These are phyloP conservation scores for Megaustenia siamemsis DNA, from an alignment of 2,888 invertebrate genomes.

Conservation along the genomic window DNA sequence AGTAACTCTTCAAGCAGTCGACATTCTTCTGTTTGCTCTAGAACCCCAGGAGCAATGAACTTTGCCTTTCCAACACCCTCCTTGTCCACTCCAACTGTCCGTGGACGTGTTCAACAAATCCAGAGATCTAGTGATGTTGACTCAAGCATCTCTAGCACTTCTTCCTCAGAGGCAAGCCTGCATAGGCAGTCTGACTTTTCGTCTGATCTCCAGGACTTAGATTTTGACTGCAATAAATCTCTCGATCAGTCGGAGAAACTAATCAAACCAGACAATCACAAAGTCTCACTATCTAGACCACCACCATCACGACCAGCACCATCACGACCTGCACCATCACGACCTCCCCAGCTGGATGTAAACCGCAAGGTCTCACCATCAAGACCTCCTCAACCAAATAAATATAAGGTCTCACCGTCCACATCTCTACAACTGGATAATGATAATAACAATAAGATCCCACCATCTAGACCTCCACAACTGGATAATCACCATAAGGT, in stretches of 20 bases:
- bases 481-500: no score
- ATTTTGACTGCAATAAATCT: not conserved
- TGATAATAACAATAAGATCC: no score
- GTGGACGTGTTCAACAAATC: not conserved
- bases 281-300: not conserved
- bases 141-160: not conserved
- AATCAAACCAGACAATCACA: not conserved
- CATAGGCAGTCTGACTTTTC: slow-evolving; percentile 8
- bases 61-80: not conserved
- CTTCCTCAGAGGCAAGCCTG: not conserved
- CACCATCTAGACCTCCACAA: no score
- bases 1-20: not conserved
- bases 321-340: no score
- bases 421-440: no score
- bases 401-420: no score
- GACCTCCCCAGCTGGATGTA: no score
- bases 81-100: not conserved
- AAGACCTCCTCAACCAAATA: no score
- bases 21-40: not conserved
- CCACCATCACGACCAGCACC: not conserved
- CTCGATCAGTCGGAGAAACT: not conserved
- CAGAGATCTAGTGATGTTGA: not conserved
- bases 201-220: slow-evolving; percentile 22
- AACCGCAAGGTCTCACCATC: no score
- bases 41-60: not conserved